Conservation (phyloP, 2,888 invertebrate genomes). For the Nudaria mundana region DNA sequence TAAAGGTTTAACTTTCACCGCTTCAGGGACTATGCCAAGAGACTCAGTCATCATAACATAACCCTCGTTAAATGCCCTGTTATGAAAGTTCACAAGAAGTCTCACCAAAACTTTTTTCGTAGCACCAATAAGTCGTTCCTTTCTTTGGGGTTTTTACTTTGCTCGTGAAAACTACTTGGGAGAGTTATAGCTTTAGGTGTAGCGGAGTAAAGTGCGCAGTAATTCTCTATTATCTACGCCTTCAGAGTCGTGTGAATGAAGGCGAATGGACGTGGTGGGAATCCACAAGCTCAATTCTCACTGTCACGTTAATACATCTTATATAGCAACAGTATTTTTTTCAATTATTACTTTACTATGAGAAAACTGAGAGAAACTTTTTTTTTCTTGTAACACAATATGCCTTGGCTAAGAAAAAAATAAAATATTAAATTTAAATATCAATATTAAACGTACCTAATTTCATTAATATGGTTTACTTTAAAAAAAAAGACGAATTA, state of each 20-base stretch:
- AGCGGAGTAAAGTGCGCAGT: conserved; percentile 74
- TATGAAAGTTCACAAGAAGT: conserved; percentile 40
- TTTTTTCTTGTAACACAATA: too few species aligned
- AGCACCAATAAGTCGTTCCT: conserved; percentile 45
- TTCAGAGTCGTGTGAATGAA: conserved; percentile 78
- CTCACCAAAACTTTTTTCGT: conserved; percentile 42
- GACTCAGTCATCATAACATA: conserved; percentile 23
- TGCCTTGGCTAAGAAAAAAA: too few species aligned
- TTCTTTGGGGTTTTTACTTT: conserved; percentile 44
- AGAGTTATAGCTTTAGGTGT: conserved; percentile 73
- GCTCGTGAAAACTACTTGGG: conserved; percentile 61
- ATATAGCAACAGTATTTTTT: too few species aligned
- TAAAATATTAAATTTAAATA: too few species aligned
- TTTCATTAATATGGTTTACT: too few species aligned
- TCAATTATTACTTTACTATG: too few species aligned
- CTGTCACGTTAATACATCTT: conserved; percentile 43
- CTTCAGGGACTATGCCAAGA: conserved; percentile 21
- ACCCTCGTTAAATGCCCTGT: conserved; percentile 41
- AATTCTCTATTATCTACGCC: conserved; percentile 79
- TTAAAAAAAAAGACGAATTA: too few species aligned
- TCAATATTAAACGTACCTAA: too few species aligned
- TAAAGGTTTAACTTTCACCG: conserved; percentile 36
- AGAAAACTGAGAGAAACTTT: too few species aligned
- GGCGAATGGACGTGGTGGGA: conserved; percentile 70
- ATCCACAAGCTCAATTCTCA: conserved; percentile 70